These are phyloP conservation scores for Bursaphelenchus okinawaensis DNA, from an alignment of 2,888 invertebrate species.

Conservation along the genomic window DNA sequence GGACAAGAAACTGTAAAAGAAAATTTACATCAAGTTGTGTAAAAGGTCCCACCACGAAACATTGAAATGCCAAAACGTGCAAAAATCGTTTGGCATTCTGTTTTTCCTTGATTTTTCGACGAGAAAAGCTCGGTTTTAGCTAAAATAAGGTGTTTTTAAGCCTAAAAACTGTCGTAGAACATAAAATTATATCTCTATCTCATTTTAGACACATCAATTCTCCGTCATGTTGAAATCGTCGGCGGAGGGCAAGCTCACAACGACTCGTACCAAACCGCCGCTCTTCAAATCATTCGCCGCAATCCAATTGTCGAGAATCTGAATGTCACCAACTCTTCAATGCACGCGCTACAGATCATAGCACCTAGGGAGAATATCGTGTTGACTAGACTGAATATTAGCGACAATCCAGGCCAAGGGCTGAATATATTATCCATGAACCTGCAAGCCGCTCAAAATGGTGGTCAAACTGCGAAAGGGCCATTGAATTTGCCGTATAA, in stretches of 20 bases:
- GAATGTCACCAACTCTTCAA: slow-evolving; percentile 70
- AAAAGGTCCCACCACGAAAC: too few relatives aligned
- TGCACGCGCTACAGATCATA: slow-evolving; percentile 73
- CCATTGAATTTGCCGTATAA: slow-evolving; percentile 59
- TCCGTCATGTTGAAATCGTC: slow-evolving; percentile 72
- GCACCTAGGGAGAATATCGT: slow-evolving; percentile 41
- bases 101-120: not conserved
- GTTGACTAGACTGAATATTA: slow-evolving; percentile 52
- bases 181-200: too few relatives aligned
- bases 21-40: too few relatives aligned
- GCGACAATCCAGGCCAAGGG: slow-evolving; percentile 78
- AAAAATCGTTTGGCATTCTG: too few relatives aligned
- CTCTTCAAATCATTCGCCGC: slow-evolving; percentile 80
- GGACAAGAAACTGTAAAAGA: too few relatives aligned
- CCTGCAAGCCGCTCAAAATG: slow-evolving; percentile 59
- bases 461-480: slow-evolving; percentile 18
- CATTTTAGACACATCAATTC: slow-evolving; percentile 66
- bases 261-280: slow-evolving; percentile 71
- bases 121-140: not conserved
- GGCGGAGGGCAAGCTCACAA: slow-evolving; percentile 93
- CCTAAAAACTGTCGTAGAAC: not conserved
- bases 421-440: slow-evolving; percentile 82
- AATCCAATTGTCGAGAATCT: slow-evolving; percentile 77
- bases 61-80: too few relatives aligned
- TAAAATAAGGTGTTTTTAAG: not conserved